Evolutionary conservation across 2,888 invertebrate species (phyloP), one percentile per base, ranked within the genome.

Genomic region (Eugnorisma glareosa): DNA sequence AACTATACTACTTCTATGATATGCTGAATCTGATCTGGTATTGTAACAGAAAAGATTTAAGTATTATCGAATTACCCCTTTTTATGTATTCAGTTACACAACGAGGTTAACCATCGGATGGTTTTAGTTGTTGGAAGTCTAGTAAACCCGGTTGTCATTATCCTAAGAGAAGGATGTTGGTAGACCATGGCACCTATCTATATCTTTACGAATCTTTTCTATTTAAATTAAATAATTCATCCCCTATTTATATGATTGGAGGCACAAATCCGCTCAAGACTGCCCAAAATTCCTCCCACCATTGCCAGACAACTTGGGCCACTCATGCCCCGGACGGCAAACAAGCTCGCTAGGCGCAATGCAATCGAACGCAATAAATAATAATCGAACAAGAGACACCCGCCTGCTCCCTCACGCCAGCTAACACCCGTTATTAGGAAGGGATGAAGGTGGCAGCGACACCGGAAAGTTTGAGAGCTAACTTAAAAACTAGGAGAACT

Each of bases 331-430:
- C 21, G 73, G 40, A 81, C 71, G 57, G 79, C 85, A 83, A 86
- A 88, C 86, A 88, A 83, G 81, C 81, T 48, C 83, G 82, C 89
- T 87, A 84, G 88, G 75, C 84, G 82, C 84, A 84, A 74, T 89
- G 89, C 89, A 89, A 89, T 89, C 90, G 84, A 86, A 86, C 82
- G 88, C 84, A 78, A 89, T 89, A 89, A 89, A 89, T 89, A 90
- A 90, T 90, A 89, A 88, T 85, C 83, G 81, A 83, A 86, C 87
- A 90, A 85, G 84, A 72, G 82, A 79, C 77, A 74, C 78, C 76
- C 83, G 75, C 87, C 81, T 57, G 71, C 31, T 64, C 74, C 87
- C 40, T 64, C 79, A 77, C 83, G 75, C 87, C 81, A 43, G 71
- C 73, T 69, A 64, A 68, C 54, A 57, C 57, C 31, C 28, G 63